Evolutionary conservation across 2,888 invertebrate genomes (phyloP), one percentile per base, ranked within the genome.

Genomic region (Epiblema foenella): DNA sequence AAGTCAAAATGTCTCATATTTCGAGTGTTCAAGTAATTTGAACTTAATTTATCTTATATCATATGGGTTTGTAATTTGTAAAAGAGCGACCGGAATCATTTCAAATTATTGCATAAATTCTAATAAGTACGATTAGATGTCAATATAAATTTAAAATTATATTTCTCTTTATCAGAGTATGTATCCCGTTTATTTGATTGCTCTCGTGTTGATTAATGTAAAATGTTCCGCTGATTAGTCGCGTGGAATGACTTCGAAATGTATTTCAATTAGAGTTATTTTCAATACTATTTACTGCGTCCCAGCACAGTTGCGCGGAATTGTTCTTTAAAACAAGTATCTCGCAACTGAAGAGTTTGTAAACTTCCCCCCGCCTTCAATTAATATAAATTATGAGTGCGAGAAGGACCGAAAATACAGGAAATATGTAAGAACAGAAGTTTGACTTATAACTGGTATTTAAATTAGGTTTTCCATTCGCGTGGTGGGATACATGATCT

Each of bases 321-420:
- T 74, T 69, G 74, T 74, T 69, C 74, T 74, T 74, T 72, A 64
- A 72, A 72, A 72, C 73, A 73, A 73, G 73, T 73, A 65, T 73
- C 73, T 66, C 49, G 69, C 20, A 54, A 74, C 66, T 72, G 67
- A 62, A 69, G 68, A 69, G 65, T 72, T 59, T 67, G 67, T 64
- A 67, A 74, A 74, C 62, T 74, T 74, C 54, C 52, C 62, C 52
- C 57, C 66, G 58, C 67, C 64, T 54, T 46, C 72, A 74, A 74
- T 74, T 74, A 74, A 72, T 74, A 70, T 74, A 74, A 74, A 74
- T 71, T 71, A 71, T 71, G 74, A 74, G 72, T 74, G 66, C 67
- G 74, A 74, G 69, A 72, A 68, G 69, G 74, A 54, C 58, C 64
- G 60, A 72, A 71, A 72, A 67, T 20, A 64, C 20, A 64, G 64